phyloP scores from a whole-genome alignment of 2,888 invertebrate species.

The Eristalis pertinax region DNA sequence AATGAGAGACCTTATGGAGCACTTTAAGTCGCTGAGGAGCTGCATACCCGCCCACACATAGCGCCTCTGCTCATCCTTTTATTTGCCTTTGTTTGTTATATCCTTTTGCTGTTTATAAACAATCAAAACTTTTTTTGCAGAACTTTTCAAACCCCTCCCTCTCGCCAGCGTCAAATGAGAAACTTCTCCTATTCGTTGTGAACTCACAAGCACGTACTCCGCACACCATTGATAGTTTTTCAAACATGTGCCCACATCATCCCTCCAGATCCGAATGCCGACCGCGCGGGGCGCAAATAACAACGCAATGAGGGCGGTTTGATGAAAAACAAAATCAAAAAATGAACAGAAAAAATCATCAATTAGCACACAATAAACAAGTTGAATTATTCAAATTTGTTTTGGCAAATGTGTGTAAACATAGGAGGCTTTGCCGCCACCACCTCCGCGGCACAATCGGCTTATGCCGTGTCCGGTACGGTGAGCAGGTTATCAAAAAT shows the following conservation, averaged over 20 bases:
- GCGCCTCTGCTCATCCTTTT: not conserved
- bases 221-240: not conserved
- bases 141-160: not conserved
- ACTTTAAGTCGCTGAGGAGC: not conserved
- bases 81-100: not conserved
- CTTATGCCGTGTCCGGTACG: not conserved
- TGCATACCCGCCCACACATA: not conserved
- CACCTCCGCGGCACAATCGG: not conserved
- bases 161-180: not conserved
- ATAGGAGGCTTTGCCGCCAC: not conserved
- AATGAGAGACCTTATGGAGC: not conserved
- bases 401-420: constrained; percentile 22
- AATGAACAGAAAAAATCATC: constrained; percentile 24
- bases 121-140: constrained; percentile 22
- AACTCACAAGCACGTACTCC: constrained; percentile 4
- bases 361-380: constrained; percentile 46
- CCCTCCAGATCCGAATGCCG: not conserved
- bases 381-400: constrained; percentile 43
- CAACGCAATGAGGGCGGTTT: not conserved
- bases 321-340: not conserved
- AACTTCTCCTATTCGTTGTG: constrained; percentile 44
- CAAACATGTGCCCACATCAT: constrained; percentile 2
- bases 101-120: constrained; percentile 26
- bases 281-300: not conserved
- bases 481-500: constrained; percentile 30